phyloP scores from a whole-genome alignment of 2,888 invertebrate genomes.

The Agriopis aurantiaria region DNA sequence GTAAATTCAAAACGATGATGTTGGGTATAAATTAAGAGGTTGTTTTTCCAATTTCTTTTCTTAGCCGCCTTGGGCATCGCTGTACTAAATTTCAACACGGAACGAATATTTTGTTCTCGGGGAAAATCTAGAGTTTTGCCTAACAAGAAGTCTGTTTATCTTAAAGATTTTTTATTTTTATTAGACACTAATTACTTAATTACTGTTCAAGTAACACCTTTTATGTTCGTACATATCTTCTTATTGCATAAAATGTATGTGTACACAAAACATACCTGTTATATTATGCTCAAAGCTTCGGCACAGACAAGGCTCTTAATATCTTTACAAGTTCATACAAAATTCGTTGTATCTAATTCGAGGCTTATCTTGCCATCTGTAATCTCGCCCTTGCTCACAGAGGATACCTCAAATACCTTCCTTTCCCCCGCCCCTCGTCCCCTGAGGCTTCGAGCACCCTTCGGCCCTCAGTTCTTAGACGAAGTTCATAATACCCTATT shows the following conservation, averaged over 20 bases:
- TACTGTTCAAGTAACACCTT: not conserved
- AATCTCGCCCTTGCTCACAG: constrained; percentile 76
- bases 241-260: constrained; percentile 60
- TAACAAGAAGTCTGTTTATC: constrained; percentile 12
- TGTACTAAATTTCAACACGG: constrained; percentile 4
- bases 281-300: constrained; percentile 79
- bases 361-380: constrained; percentile 85
- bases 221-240: not conserved
- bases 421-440: constrained; percentile 48
- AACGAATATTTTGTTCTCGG: not conserved
- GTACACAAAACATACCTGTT: constrained; percentile 67
- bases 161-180: not conserved
- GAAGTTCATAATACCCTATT: constrained; percentile 85
- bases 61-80: not conserved
- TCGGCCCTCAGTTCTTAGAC: constrained; percentile 71
- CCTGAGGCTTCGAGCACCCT: constrained; percentile 58
- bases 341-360: constrained; percentile 85
- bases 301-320: constrained; percentile 71
- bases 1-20: not conserved
- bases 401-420: constrained; percentile 75
- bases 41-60: not conserved
- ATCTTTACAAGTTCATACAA: constrained; percentile 82
- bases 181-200: not conserved
- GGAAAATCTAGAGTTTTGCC: not conserved
- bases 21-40: not conserved